Evolutionary conservation across 1,140 invertebrate species (phyloP).

Genomic region (Maconellicoccus hirsutus): DNA sequence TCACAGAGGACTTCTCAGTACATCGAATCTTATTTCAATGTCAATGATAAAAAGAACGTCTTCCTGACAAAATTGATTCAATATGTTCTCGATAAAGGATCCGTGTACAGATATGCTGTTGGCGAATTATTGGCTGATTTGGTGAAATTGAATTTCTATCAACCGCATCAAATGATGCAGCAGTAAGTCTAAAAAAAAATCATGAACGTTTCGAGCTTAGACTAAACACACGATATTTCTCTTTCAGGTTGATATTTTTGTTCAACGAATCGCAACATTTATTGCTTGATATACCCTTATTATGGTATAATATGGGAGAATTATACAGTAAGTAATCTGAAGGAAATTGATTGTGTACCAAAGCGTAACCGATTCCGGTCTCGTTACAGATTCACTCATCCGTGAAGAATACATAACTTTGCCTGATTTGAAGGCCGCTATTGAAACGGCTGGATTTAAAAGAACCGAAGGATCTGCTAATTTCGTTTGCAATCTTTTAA

Average conservation of each 20-base stretch:
- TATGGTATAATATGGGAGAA: conserved; percentile 13
- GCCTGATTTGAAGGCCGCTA: conserved; percentile 10
- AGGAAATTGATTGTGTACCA: no score
- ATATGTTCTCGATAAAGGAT: conserved; percentile 2
- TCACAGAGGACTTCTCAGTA: not conserved
- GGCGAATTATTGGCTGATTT: not conserved
- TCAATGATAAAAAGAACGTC: conserved; percentile 1
- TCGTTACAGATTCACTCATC: not conserved
- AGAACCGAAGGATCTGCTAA: not conserved
- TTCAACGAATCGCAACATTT: conserved; percentile 17
- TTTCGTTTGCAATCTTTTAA: conserved; percentile 7
- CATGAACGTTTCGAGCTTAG: no score
- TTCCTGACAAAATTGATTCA: conserved; percentile 14
- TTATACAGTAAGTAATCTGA: conserved; percentile 7
- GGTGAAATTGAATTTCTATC: conserved; percentile 14
- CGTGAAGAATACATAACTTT: conserved; percentile 5
- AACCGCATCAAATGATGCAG: conserved; percentile 17
- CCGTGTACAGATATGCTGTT: not conserved
- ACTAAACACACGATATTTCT: not conserved
- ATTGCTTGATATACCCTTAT: not conserved
- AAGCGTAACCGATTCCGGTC: no score
- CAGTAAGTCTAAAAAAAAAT: conserved; percentile 1
- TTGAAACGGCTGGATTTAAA: conserved; percentile 15
- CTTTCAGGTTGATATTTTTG: conserved; percentile 4
- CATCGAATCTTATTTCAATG: conserved; percentile 5